These are phyloP conservation scores for Spinus pinus DNA, from an alignment of 2,797 vertebrate species.

Conservation along the genomic window DNA sequence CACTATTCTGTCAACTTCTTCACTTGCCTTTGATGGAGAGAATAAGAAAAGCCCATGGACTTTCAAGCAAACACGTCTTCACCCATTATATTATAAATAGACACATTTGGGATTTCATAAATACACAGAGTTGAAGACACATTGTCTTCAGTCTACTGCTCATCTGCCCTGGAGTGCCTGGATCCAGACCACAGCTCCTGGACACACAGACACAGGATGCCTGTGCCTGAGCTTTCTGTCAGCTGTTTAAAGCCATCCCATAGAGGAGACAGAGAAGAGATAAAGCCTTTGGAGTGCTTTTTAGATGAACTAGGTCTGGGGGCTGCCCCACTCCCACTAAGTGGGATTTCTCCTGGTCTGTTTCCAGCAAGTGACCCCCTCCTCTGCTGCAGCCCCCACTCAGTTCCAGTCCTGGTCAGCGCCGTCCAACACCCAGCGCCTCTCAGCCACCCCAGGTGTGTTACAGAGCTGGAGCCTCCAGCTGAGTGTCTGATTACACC, in stretches of 20 bases:
- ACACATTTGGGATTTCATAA: neutral
- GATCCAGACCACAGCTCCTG: neutral
- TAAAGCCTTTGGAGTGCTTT: neutral
- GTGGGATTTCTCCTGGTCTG: neutral
- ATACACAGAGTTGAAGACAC: neutral
- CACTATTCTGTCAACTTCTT: conserved; percentile 4
- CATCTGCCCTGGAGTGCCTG: neutral
- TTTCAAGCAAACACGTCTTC: neutral
- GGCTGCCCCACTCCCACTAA: neutral
- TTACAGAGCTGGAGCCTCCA: neutral
- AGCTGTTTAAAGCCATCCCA: neutral
- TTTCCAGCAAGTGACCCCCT: neutral
- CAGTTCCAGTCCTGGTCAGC: fast-evolving
- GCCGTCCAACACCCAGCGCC: fast-evolving
- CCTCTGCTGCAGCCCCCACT: neutral
- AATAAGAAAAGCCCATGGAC: conserved; percentile 33
- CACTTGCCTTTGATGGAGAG: conserved; percentile 9
- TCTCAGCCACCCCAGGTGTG: neutral
- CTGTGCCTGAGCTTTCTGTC: neutral
- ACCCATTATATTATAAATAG: conserved; percentile 28
- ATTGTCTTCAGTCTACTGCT: neutral
- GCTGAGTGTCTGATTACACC: neutral
- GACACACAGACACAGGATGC: neutral
- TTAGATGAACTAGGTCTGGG: neutral
- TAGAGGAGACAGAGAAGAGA: neutral